Evolutionary conservation across 2,797 vertebrate species (phyloP), one percentile per base, ranked within the genome.

Genomic region (Gymnopithys bicolor): DNA sequence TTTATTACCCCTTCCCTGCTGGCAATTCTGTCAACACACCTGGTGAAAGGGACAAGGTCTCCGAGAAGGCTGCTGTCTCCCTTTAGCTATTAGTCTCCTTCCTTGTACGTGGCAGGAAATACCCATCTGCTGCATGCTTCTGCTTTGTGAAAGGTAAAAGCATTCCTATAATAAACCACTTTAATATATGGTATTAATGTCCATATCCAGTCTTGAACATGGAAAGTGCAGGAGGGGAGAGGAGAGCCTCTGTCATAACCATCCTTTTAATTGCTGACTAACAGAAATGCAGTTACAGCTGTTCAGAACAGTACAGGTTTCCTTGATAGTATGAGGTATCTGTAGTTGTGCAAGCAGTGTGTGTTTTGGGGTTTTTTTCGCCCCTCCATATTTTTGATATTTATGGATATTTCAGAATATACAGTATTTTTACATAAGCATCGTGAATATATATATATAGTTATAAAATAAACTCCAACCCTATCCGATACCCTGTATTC

Each of bases 1-100:
- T 94, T 95, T 97, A 76, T 94, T 92, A 90, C 94, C 74, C 48
- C 90, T 91, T 96, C 92, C 95, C 76, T 96, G 91, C 93, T 96
- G 93, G 91, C 37, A 15, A 75, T 95, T 94, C 90, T 94, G 87
- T 93, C 78, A 91, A 87, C 81, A 71, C 96, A 96, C 92, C 95
- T 97, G 95, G 93, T 87, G 60, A 79, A 75, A 71, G 70, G 92
- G 88, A 11, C 88, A 94, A 93, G 94, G 95, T 91, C 94, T 95
- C 84, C 0, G 49, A 59, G 91, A 93, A 94, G 91, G 88, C 92
- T 96, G 91, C 90, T 3, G 7, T 81, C 92, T 95, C 86, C 66
- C 82, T 90, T 92, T 68, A 84, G 90, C 92, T 91, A 33, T 92
- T 84, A 83, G 82, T 87, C 92, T 92, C 49, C 2, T 89, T 83